A percentile compares a stretch with the other conserved stretches of the same genome.
These are phyloP conservation scores for Microdon myrmicae DNA, from an alignment of 2,888 invertebrate species.

Conservation along the genomic window DNA sequence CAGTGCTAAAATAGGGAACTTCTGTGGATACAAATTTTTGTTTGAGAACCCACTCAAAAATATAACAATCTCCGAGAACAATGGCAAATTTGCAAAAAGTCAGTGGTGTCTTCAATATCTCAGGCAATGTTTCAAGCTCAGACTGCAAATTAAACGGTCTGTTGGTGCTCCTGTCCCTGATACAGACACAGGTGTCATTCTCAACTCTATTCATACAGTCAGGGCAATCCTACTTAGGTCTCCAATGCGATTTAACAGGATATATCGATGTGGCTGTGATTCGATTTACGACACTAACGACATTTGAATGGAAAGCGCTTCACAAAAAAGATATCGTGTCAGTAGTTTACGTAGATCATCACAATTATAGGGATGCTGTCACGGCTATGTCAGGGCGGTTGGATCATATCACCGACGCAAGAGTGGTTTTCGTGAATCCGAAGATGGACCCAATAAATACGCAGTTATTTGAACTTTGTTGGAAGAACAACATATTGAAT, in stretches of 20 bases:
- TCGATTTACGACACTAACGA: neutral
- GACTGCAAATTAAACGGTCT: too few species aligned
- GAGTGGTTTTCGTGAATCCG: slow-evolving; percentile 5
- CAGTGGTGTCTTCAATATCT: too few species aligned
- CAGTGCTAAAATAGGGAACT: too few species aligned
- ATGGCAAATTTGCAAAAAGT: too few species aligned
- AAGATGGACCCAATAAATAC: neutral
- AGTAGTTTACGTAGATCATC: neutral
- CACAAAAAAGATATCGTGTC: slow-evolving; percentile 6
- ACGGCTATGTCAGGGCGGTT: neutral
- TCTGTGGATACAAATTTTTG: too few species aligned
- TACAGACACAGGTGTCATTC: slow-evolving; percentile 12
- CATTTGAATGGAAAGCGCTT: neutral
- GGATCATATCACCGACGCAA: slow-evolving; percentile 5
- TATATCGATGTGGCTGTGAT: slow-evolving; percentile 2
- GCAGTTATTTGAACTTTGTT: slow-evolving; percentile 7
- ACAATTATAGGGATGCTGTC: neutral
- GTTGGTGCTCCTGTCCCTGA: neutral
- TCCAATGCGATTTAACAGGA: neutral
- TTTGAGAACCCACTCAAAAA: too few species aligned
- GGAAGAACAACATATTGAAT: slow-evolving; percentile 14
- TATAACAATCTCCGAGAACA: too few species aligned
- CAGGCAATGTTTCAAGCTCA: too few species aligned
- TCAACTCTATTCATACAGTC: slow-evolving; percentile 13
- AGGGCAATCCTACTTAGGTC: neutral